Evolutionary conservation across 2,113 vertebrate species (phyloP).

Genomic region (Sula dactylatra): DNA sequence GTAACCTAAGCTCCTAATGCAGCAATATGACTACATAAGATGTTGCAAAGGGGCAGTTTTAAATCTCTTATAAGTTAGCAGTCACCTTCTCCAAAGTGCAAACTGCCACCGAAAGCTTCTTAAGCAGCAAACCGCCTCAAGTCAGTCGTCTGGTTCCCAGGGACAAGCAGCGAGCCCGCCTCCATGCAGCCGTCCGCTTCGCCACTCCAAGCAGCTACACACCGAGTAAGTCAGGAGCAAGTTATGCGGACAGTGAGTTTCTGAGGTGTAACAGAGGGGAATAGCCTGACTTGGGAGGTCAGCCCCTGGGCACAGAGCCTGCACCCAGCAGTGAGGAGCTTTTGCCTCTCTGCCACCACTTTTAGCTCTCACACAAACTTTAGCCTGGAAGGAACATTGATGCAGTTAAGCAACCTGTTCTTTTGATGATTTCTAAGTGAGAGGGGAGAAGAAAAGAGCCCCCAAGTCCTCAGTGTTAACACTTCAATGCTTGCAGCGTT

Average conservation of each 20-base stretch:
- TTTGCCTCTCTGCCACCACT: not conserved
- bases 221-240: not conserved
- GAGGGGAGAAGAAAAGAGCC: not conserved
- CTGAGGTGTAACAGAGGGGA: not conserved
- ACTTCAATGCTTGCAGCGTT: not conserved
- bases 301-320: not conserved
- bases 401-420: not conserved
- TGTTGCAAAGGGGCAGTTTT: not conserved
- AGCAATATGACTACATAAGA: accelerated
- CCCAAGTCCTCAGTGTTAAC: not conserved
- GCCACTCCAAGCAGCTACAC: not conserved
- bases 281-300: not conserved
- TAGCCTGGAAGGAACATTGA: not conserved
- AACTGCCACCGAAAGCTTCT: not conserved
- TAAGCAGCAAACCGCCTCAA: not conserved
- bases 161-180: not conserved
- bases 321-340: not conserved
- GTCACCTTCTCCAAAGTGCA: not conserved
- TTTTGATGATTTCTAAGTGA: not conserved
- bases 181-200: not conserved
- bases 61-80: not conserved
- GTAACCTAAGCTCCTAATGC: not conserved
- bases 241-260: accelerated
- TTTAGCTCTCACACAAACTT: not conserved
- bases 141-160: not conserved